phyloP scores from a whole-genome alignment of 2,888 invertebrate genomes.

The Sphaerophoria rueppellii region DNA sequence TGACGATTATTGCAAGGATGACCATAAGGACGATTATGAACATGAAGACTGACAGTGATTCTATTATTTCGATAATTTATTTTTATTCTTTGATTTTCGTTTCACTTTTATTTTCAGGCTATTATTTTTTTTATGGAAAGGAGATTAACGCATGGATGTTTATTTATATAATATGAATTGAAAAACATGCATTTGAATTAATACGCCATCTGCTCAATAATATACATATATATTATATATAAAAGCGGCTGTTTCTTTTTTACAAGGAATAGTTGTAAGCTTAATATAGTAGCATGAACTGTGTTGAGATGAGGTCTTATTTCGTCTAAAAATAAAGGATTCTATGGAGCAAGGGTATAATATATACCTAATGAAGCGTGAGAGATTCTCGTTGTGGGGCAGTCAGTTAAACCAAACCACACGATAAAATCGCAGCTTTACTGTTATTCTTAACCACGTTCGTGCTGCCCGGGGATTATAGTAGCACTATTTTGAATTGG shows the following conservation, averaged over 20 bases:
- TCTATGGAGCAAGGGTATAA: too few relatives aligned
- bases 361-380: too few relatives aligned
- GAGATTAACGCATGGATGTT: slow-evolving; percentile 22
- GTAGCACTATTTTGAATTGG: too few relatives aligned
- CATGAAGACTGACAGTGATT: slow-evolving; percentile 69
- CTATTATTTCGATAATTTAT: slow-evolving; percentile 46
- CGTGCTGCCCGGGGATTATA: too few relatives aligned
- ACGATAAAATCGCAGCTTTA: too few relatives aligned
- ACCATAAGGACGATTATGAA: slow-evolving; percentile 45
- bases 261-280: too few relatives aligned
- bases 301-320: too few relatives aligned
- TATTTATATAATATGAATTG: slow-evolving; percentile 3
- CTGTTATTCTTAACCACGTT: too few relatives aligned
- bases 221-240: slow-evolving; percentile 1
- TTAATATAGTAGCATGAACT: too few relatives aligned
- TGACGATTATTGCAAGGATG: slow-evolving; percentile 59
- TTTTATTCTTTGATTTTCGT: slow-evolving; percentile 8
- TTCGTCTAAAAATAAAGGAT: too few relatives aligned
- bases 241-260: slow-evolving; percentile 4
- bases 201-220: slow-evolving; percentile 13
- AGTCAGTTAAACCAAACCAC: too few relatives aligned
- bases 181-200: slow-evolving; percentile 17
- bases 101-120: not conserved
- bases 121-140: slow-evolving; percentile 40
- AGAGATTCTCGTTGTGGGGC: too few relatives aligned